Evolutionary conservation across 2,113 vertebrate genomes (phyloP).

Genomic region (Setophaga petechia): DNA sequence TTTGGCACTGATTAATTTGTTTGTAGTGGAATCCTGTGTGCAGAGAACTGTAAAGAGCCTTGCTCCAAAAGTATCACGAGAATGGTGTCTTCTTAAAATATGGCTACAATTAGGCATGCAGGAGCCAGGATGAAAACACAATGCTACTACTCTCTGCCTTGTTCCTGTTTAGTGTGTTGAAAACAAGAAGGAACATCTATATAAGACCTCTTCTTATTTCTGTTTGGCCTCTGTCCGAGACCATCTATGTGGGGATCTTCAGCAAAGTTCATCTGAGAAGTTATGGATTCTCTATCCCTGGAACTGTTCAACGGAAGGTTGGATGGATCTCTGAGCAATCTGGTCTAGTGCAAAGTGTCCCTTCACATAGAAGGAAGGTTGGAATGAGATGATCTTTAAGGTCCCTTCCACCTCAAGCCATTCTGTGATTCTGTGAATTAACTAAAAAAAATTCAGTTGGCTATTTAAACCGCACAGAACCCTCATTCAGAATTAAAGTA

Average conservation of each 20-base stretch:
- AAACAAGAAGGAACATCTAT: rapidly evolving
- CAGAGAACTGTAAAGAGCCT: not conserved
- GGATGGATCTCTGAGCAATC: not conserved
- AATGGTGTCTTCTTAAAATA: not conserved
- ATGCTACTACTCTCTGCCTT: not conserved
- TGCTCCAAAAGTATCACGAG: rapidly evolving
- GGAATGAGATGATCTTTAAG: rapidly evolving
- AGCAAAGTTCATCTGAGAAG: not conserved
- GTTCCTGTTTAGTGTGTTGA: rapidly evolving
- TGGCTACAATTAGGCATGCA: not conserved
- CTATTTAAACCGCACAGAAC: not conserved
- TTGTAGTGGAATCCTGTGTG: not conserved
- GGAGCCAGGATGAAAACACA: not conserved
- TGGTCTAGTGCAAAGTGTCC: not conserved
- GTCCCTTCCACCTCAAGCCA: not conserved
- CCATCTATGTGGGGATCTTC: not conserved
- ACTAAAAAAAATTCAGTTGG: not conserved
- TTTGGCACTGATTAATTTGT: not conserved
- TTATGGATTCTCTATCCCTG: not conserved
- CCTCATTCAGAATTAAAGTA: not conserved
- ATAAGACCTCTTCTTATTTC: not conserved
- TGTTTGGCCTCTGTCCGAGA: not conserved
- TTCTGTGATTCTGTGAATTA: not conserved
- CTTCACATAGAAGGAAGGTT: not conserved
- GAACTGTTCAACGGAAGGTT: not conserved